Evolutionary conservation across 2,797 vertebrate species (phyloP).

Genomic region (Cossypha dichroa): DNA sequence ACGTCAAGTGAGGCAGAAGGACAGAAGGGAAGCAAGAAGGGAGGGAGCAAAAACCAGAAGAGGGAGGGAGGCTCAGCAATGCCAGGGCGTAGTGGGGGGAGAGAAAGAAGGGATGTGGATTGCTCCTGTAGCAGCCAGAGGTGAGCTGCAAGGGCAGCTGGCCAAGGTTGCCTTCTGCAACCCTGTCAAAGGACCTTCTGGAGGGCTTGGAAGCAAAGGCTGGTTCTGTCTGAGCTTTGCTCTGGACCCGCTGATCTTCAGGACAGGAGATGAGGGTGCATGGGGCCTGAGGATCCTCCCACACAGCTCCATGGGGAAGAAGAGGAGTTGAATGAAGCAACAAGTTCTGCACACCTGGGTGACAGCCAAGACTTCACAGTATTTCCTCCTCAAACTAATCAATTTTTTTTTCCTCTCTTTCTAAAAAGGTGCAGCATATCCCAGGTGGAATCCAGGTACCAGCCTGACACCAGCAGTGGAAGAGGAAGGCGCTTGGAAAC

Average conservation of each 20-base stretch:
- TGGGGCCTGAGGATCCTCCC: conserved; percentile 47
- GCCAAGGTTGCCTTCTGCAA: conserved; percentile 39
- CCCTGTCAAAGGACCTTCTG: conserved; percentile 28
- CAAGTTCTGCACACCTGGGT: not conserved
- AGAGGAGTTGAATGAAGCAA: conserved; percentile 14
- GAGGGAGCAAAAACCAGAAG: conserved; percentile 65
- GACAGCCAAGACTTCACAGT: conserved; percentile 14
- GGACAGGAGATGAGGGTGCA: not conserved
- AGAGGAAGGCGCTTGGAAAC: not conserved
- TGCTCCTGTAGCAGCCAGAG: conserved; percentile 40
- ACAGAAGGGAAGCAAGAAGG: conserved; percentile 72
- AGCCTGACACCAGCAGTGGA: not conserved
- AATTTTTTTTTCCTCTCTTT: not conserved
- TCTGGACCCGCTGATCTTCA: not conserved
- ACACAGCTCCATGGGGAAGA: not conserved
- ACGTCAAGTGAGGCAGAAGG: conserved; percentile 90
- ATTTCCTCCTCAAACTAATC: not conserved
- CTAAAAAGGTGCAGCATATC: not conserved
- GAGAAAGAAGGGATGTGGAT: conserved; percentile 41
- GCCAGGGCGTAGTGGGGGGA: conserved; percentile 55
- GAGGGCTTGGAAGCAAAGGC: not conserved
- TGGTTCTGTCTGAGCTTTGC: not conserved
- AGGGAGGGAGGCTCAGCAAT: conserved; percentile 59
- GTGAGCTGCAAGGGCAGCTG: conserved; percentile 51
- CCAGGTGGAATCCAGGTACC: conserved; percentile 19